A percentile compares a stretch with the other conserved stretches of the same genome.
Conservation (phyloP, 1,140 invertebrate genomes). For the Homalodisca vitripennis region DNA sequence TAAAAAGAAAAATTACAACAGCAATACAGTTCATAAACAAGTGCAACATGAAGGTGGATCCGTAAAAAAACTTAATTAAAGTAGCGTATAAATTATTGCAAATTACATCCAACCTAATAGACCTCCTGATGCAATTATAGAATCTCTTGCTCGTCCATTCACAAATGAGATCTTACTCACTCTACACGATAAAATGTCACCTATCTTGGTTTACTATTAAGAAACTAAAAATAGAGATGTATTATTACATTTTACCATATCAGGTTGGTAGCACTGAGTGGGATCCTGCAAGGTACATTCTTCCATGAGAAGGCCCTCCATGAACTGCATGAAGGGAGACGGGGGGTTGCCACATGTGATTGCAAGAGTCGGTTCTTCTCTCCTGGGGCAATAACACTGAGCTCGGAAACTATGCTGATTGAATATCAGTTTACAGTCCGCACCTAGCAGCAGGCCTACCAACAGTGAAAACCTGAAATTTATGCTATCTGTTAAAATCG, state of each 20-base stretch:
- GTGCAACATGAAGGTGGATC: no score
- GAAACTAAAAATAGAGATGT: background rate
- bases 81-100: no score
- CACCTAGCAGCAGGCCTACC: no score
- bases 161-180: background rate
- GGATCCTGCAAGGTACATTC: constrained; percentile 15
- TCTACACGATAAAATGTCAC: background rate
- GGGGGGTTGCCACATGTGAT: background rate
- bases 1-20: no score
- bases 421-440: no score
- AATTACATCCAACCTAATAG: background rate
- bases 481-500: no score
- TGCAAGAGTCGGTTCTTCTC: constrained; percentile 3
- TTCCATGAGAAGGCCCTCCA: background rate
- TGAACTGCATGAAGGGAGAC: constrained; percentile 18
- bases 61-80: no score
- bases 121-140: background rate
- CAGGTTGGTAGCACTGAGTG: constrained; percentile 13
- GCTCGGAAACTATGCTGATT: no score
- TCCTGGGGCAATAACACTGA: constrained; percentile 8
- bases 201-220: background rate
- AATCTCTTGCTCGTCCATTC: background rate
- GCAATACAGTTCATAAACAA: no score
- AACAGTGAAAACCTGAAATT: no score
- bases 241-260: background rate